Evolutionary conservation across 2,113 vertebrate species (phyloP), one percentile per base, ranked within the genome.

Genomic region (Dasyurus viverrinus): DNA sequence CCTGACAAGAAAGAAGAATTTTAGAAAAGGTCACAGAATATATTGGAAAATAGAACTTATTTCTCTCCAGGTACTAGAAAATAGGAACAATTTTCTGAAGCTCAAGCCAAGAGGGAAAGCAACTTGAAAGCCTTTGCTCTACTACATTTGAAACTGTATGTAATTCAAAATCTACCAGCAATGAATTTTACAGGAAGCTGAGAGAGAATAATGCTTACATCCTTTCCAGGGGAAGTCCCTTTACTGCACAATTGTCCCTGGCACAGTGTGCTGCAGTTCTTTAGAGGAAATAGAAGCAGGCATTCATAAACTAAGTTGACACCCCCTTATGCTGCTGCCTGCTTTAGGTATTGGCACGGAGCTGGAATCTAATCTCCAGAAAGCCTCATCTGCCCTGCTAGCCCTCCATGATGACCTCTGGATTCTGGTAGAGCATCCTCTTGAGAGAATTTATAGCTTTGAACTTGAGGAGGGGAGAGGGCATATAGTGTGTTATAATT

Each of bases 11-110:
- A 94, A 95, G 47, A 27, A 91, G 42, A 27, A 53, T 42, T 93
- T 94, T 93, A 42, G 90, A 95, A 92, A 95, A 95, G 57, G 53
- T 54, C 92, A 96, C 19, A 26, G 30, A 94, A 91, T 92, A 92
- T 92, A 92, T 14, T 96, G 16, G 95, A 76, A n/a, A 93, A 92
- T 89, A 97, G 22, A 96, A 97, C 30, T 89, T 0, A 54, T 54
- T 94, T 96, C 36, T 92, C 50, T 93, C 9, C 92, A 92, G 52
- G 93, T 6, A 54, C 19, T 91, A 91, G 57, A 94, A 89, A 55
- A 92, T 27, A 91, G 46, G 92, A 93, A 10, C 22, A 92, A 89
- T 91, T 68, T 1, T 36, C n/a, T 53, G 42, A 47, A 50, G 89
- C 48, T 27, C 19, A 60, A 54, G 84, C 76, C 48, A n/a, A 0